A percentile compares a stretch with the other conserved stretches of the same genome.
Evolutionary conservation across 2,888 invertebrate species (phyloP).

Genomic region (Allophyes oxyacanthae): DNA sequence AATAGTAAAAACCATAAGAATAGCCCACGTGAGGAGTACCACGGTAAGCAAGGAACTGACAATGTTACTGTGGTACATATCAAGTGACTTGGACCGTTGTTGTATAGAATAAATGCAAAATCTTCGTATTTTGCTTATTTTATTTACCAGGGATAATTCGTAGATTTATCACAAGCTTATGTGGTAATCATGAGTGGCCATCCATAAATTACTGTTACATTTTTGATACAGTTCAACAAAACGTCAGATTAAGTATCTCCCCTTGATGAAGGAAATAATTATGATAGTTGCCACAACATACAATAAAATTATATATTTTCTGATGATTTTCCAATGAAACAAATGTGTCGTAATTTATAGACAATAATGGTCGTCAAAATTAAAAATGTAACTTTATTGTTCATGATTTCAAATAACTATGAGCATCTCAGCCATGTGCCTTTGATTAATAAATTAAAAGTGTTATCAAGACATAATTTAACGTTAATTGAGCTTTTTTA

Average conservation of each 20-base stretch:
- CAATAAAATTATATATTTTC: constrained; percentile 8
- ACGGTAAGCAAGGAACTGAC: background rate
- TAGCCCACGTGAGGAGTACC: constrained; percentile 1
- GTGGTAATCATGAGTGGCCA: constrained; percentile 27
- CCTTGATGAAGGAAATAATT: background rate
- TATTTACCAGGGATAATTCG: constrained; percentile 21
- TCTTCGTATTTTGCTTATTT: constrained; percentile 50
- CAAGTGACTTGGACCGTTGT: constrained; percentile 34
- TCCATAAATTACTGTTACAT: constrained; percentile 20
- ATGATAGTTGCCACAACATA: constrained; percentile 9
- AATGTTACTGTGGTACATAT: constrained; percentile 7
- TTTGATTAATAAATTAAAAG: background rate
- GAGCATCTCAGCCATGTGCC: background rate
- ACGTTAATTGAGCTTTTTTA: constrained; percentile 5
- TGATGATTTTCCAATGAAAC: constrained; percentile 14
- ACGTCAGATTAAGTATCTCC: background rate
- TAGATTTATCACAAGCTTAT: constrained; percentile 41
- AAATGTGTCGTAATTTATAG: constrained; percentile 23
- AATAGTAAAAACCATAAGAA: constrained; percentile 50
- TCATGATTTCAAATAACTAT: constrained; percentile 40
- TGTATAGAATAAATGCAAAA: constrained; percentile 50
- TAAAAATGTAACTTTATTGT: constrained; percentile 8
- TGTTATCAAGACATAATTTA: background rate
- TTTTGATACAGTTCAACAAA: background rate
- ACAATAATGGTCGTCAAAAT: constrained; percentile 26